phyloP scores from a whole-genome alignment of 2,797 vertebrate species.

The Sebastes reedi region DNA sequence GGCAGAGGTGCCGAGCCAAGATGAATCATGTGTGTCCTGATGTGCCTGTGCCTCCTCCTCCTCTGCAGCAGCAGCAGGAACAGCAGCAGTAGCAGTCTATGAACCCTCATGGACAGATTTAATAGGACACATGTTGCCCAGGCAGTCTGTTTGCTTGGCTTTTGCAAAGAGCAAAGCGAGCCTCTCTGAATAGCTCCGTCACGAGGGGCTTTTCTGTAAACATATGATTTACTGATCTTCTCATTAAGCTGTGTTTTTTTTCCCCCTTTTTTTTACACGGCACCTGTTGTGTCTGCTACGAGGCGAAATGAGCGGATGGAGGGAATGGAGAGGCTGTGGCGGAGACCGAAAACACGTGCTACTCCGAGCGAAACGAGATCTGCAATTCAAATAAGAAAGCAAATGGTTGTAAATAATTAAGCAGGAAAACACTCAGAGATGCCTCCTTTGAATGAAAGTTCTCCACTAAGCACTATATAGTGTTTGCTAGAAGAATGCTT shows the following conservation, averaged over 20 bases:
- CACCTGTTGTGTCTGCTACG: constrained; percentile 51
- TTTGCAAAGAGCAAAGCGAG: constrained; percentile 27
- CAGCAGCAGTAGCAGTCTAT: constrained; percentile 21
- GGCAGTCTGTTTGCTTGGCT: constrained; percentile 43
- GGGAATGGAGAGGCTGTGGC: background rate
- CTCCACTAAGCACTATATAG: background rate
- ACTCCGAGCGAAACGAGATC: constrained; percentile 24
- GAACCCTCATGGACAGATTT: constrained; percentile 47
- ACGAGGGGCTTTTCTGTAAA: constrained; percentile 51
- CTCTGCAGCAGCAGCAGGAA: constrained; percentile 23
- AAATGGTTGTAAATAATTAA: constrained; percentile 69
- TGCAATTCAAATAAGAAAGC: constrained; percentile 61
- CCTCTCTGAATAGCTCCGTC: constrained; percentile 21
- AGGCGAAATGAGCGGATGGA: constrained; percentile 2
- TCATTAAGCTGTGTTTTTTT: constrained; percentile 46
- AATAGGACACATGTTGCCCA: constrained; percentile 59
- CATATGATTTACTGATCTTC: constrained; percentile 59
- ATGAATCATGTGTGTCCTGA: constrained; percentile 41
- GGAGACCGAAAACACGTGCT: constrained; percentile 12
- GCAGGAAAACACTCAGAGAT: constrained; percentile 50
- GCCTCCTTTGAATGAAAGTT: constrained; percentile 50
- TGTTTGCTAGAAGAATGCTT: constrained; percentile 5
- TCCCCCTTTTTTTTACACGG: background rate
- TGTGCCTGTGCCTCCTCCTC: constrained; percentile 31
- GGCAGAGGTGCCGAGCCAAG: background rate